Percentiles rank a stretch among this genome's conserved stretches.
Conservation (phyloP, 2,888 invertebrate species). For the Plutella xylostella region DNA sequence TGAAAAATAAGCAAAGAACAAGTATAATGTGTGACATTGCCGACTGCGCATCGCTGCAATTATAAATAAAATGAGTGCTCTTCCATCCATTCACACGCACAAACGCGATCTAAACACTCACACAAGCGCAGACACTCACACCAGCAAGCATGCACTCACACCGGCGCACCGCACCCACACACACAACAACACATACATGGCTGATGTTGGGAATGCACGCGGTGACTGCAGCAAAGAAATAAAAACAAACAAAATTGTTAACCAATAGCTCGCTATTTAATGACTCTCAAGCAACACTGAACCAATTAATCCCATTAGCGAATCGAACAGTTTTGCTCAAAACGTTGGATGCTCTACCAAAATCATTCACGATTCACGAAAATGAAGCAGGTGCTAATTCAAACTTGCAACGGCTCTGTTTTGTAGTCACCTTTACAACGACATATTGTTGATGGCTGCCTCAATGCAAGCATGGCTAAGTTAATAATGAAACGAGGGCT, state of each 20-base stretch:
- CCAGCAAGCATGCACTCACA: conserved; percentile 33
- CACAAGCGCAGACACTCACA: conserved; percentile 45
- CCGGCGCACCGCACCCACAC: conserved; percentile 33
- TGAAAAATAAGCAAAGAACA: conserved; percentile 52
- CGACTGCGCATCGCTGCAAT: conserved; percentile 66
- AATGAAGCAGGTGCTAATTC: conserved; percentile 52
- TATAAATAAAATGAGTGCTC: conserved; percentile 62
- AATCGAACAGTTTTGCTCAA: not conserved
- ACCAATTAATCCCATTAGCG: not conserved
- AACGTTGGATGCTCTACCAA: too few relatives aligned
- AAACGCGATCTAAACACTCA: too few relatives aligned
- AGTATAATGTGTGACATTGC: conserved; percentile 53
- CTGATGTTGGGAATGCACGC: conserved; percentile 59
- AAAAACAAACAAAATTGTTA: conserved; percentile 67
- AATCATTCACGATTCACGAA: conserved; percentile 10
- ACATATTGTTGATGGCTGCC: conserved; percentile 62
- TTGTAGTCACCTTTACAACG: conserved; percentile 63
- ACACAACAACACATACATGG: conserved; percentile 25
- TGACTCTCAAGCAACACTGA: not conserved
- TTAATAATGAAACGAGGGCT: conserved; percentile 59
- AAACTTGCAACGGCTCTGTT: conserved; percentile 59
- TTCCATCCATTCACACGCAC: conserved; percentile 68
- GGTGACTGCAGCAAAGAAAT: conserved; percentile 69
- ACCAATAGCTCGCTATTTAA: conserved; percentile 14
- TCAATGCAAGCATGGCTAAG: conserved; percentile 59